These are phyloP conservation scores for Tillus elongatus DNA, from an alignment of 2,888 invertebrate genomes.

Conservation along the genomic window DNA sequence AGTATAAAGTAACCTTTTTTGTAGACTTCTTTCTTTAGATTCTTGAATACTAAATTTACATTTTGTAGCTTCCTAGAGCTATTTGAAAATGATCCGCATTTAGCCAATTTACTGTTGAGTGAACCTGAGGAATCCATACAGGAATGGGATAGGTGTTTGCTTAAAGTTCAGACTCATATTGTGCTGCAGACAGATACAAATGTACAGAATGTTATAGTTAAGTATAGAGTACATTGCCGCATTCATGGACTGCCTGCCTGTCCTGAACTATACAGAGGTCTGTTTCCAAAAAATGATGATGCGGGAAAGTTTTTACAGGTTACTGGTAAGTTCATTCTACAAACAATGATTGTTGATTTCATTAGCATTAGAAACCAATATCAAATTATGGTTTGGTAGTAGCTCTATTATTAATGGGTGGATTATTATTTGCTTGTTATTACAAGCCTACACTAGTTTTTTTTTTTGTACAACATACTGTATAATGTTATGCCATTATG, in stretches of 20 bases:
- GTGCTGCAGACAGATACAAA: slow-evolving; percentile 39
- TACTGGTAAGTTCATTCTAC: slow-evolving; percentile 44
- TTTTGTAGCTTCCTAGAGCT: slow-evolving; percentile 58
- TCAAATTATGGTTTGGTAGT: no score
- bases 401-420: background rate
- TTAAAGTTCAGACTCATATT: slow-evolving; percentile 52
- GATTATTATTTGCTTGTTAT: background rate
- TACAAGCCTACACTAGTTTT: no score
- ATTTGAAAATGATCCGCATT: slow-evolving; percentile 57
- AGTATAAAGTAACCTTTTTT: slow-evolving; percentile 57
- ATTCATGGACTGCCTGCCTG: slow-evolving; percentile 59
- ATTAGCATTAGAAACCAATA: no score
- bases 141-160: slow-evolving; percentile 53
- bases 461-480: no score
- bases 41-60: slow-evolving; percentile 4
- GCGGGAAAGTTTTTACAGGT: slow-evolving; percentile 64
- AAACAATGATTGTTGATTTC: background rate
- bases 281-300: slow-evolving; percentile 63
- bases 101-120: slow-evolving; percentile 58
- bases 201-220: slow-evolving; percentile 41
- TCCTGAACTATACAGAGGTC: slow-evolving; percentile 55
- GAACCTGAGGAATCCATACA: slow-evolving; percentile 54
- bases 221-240: slow-evolving; percentile 59
- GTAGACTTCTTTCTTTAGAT: background rate
- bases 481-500: no score